Evolutionary conservation across 2,888 invertebrate species (phyloP).

Genomic region (Eupithecia subfuscata): DNA sequence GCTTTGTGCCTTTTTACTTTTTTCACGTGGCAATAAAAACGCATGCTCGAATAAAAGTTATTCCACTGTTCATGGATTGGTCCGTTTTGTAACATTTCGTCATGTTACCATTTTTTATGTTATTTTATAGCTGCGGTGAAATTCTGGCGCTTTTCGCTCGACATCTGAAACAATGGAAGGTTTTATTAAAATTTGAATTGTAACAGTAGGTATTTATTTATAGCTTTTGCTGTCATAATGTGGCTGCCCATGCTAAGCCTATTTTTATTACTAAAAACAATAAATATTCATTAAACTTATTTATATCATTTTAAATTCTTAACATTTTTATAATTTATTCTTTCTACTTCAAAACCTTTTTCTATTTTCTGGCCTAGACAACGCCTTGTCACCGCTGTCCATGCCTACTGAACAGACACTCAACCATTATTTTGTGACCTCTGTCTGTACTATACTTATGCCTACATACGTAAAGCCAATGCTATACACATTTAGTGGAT

Average conservation of each 20-base stretch:
- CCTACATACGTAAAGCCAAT: not conserved
- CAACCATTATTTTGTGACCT: too few relatives aligned
- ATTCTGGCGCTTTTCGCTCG: conserved; percentile 46
- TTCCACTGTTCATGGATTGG: conserved; percentile 62
- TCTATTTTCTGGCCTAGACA: too few relatives aligned
- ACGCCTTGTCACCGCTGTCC: too few relatives aligned
- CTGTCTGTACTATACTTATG: too few relatives aligned
- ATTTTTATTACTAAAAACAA: too few relatives aligned
- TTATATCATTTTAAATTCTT: too few relatives aligned
- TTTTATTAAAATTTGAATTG: conserved; percentile 33
- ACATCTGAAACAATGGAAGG: conserved; percentile 71
- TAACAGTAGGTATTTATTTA: not conserved
- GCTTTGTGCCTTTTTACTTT: conserved; percentile 48
- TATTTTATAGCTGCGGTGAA: conserved; percentile 52
- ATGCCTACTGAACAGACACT: too few relatives aligned
- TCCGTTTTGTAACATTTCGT: conserved; percentile 68
- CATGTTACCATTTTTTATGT: conserved; percentile 71
- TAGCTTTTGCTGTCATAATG: not conserved
- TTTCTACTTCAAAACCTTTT: too few relatives aligned
- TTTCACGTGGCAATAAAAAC: conserved; percentile 55
- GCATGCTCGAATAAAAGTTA: conserved; percentile 66
- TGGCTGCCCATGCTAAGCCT: too few relatives aligned
- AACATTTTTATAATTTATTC: too few relatives aligned
- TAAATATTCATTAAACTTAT: too few relatives aligned
- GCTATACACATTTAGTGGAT: not conserved